A percentile compares a stretch with the other conserved stretches of the same genome.
phyloP scores from a whole-genome alignment of 2,888 invertebrate genomes.

The Liopterus haemorrhoidalis region DNA sequence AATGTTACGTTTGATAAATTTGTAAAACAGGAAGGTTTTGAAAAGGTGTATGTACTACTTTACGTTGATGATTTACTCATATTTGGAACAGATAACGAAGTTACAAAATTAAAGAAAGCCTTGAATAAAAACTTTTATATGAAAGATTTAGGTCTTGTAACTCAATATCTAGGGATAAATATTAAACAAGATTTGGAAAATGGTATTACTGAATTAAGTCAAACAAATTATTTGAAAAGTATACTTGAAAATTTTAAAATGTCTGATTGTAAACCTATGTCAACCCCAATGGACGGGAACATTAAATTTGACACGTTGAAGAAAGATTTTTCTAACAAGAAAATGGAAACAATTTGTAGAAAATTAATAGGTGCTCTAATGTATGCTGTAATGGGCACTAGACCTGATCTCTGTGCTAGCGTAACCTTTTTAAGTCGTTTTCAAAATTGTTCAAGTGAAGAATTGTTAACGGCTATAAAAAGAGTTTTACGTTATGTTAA shows the following conservation, averaged over 20 bases:
- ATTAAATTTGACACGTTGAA: no score
- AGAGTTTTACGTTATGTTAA: constrained; percentile 24
- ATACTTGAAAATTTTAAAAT: neutral
- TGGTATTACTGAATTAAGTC: constrained; percentile 8
- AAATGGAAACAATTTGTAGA: no score
- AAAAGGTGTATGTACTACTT: constrained; percentile 23
- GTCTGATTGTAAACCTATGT: constrained; percentile 3
- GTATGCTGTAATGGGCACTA: constrained; percentile 20
- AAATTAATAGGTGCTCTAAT: no score
- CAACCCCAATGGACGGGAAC: neutral
- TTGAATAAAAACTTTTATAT: no score
- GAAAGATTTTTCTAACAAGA: no score
- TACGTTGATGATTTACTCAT: constrained; percentile 30
- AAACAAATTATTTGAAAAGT: constrained; percentile 13
- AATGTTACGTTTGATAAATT: constrained; percentile 24
- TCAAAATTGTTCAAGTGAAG: constrained; percentile 11
- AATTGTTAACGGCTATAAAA: constrained; percentile 19
- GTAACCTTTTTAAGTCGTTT: constrained; percentile 10
- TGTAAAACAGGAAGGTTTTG: constrained; percentile 19
- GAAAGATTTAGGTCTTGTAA: constrained; percentile 14
- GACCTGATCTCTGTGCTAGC: constrained; percentile 22
- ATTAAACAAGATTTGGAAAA: constrained; percentile 15
- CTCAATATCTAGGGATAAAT: constrained; percentile 17
- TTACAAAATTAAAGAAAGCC: constrained; percentile 23
- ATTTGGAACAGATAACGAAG: constrained; percentile 22